Base-by-base conservation (phyloP, 2,888 invertebrate genomes). In the Hyles lineata region DNA sequence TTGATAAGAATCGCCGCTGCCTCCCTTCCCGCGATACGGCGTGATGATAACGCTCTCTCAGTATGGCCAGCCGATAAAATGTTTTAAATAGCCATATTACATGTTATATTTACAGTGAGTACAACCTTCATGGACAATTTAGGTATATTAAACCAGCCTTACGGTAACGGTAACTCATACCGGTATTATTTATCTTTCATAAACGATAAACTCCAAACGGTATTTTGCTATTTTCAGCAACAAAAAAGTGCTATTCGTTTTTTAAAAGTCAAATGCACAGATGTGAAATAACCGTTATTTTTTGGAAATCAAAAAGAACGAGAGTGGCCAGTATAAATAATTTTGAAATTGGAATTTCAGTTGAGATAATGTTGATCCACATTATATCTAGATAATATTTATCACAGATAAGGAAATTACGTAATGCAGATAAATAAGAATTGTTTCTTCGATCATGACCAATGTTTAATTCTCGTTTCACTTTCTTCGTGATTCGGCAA, bases 181-280 rank as follows among this genome's bases (percentile, higher is more conserved):
- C 67, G 67, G 67, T 67, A 62, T 62, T 71, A 71, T 62, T 71
- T 71, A 71, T 62, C 71, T 71, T 61, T 43, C 21, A 71, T 71
- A n/a, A 62, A 32, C 60, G 71, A 62, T 62, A 62, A 71, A 62
- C 50, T 29, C 52, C 7, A 62, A 71, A 71, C 71, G 62, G 71
- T 71, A 62, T 52, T 62, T 71, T n/a, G 50, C 50, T 62, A 62
- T 62, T 62, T 62, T 70, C 59, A 59, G 58, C 15, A 15, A 23
- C 43, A 50, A 50, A 50, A 50, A 50, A 17, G 32, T 32, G n/a
- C 9, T 23, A 23, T 55, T 55, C 55, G 55, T 55, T 55, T n/a
- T 55, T 55, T 55, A 5, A 55, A 55, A 55, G 5, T 17, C n/a
- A 55, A n/a, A 55, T 55, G 6, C n/a, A 1, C 55, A 55, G 6